A percentile compares a stretch with the other conserved stretches of the same genome.
Evolutionary conservation across 2,797 vertebrate genomes (phyloP).

Genomic region (Helarctos malayanus): DNA sequence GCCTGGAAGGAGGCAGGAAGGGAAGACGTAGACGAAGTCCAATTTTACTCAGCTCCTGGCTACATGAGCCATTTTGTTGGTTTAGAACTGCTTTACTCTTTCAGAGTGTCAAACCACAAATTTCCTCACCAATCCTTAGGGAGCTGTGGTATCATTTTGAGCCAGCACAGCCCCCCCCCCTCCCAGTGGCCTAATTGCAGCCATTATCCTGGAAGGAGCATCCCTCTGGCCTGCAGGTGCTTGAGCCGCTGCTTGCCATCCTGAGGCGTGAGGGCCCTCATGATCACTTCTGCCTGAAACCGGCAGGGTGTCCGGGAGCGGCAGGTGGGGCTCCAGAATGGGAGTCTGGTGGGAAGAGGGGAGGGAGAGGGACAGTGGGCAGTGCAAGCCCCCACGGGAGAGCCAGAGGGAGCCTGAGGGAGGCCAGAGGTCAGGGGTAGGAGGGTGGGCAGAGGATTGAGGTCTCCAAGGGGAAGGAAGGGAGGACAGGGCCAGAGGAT

Average conservation of each 20-base stretch:
- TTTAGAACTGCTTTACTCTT: neutral
- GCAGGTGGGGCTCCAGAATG: no score
- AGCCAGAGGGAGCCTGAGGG: no score
- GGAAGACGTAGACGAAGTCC: neutral
- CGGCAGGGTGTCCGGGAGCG: neutral
- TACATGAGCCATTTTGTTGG: neutral
- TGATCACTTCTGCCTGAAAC: neutral
- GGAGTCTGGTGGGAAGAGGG: neutral
- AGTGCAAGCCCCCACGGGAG: rapidly evolving
- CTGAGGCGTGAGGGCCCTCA: neutral
- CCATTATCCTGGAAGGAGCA: neutral
- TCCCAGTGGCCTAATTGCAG: neutral
- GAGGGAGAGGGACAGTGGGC: neutral
- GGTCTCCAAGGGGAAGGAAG: neutral
- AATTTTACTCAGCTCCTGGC: neutral
- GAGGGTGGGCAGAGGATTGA: neutral
- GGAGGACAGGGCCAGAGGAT: neutral
- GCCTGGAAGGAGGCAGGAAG: neutral
- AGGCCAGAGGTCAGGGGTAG: neutral
- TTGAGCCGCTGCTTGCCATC: rapidly evolving
- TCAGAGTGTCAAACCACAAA: neutral
- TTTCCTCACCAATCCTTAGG: neutral
- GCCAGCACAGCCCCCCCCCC: neutral
- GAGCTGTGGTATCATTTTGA: neutral
- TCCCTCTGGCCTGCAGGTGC: rapidly evolving